These are phyloP conservation scores for Microtus agrestis DNA, from an alignment of 2,797 vertebrate species.

Conservation along the genomic window DNA sequence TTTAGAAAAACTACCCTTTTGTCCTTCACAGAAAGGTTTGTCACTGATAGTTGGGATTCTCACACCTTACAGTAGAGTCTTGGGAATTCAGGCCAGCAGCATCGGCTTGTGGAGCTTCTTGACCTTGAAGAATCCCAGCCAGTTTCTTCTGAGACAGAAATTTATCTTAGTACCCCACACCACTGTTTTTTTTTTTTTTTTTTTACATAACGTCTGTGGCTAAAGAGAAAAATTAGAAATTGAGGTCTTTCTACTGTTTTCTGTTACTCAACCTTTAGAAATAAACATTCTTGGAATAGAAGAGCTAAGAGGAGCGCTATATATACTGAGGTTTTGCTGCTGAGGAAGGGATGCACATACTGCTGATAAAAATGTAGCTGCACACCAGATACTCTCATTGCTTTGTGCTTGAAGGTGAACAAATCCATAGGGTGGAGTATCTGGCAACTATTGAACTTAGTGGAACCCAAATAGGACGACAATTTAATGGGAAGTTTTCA, in stretches of 20 bases:
- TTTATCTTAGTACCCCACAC: background rate
- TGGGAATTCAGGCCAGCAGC: background rate
- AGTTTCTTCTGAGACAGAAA: background rate
- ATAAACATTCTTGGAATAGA: background rate
- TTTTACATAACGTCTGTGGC: background rate
- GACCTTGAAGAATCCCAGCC: background rate
- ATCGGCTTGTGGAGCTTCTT: too few relatives aligned
- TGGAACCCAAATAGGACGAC: rapidly evolving
- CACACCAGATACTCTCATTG: rapidly evolving
- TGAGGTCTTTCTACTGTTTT: background rate
- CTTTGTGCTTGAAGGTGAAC: background rate
- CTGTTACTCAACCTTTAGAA: background rate
- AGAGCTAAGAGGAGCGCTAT: background rate
- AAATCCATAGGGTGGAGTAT: background rate
- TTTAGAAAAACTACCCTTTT: background rate
- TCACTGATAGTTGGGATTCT: background rate
- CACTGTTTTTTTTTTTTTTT: too few relatives aligned
- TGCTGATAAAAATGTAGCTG: rapidly evolving
- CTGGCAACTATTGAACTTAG: background rate
- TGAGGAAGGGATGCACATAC: background rate
- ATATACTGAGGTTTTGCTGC: background rate
- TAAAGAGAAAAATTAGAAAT: background rate
- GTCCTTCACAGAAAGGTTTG: background rate
- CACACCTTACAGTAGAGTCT: background rate
- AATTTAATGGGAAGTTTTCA: background rate